A percentile compares a stretch with the other conserved stretches of the same genome.
Conservation (phyloP, 2,888 invertebrate genomes). For the Diadromus collaris region DNA sequence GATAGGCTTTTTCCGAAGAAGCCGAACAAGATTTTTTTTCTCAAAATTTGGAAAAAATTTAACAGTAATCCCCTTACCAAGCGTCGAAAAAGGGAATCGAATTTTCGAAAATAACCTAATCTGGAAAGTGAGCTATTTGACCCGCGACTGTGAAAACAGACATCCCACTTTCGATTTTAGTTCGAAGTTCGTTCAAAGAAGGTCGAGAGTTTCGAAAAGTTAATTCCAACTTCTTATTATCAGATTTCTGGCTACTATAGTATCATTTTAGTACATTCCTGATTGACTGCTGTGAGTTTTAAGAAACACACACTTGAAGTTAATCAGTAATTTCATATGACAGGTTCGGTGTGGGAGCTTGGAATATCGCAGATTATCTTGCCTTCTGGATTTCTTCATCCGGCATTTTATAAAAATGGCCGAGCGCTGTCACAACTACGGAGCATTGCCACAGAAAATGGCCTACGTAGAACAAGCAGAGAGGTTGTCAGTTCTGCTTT, state of each 20-base stretch:
- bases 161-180: no score
- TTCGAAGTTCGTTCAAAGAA: no score
- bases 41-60: no score
- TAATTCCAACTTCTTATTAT: background rate
- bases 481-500: slow-evolving; percentile 84
- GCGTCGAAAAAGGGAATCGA: no score
- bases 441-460: slow-evolving; percentile 83
- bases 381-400: slow-evolving; percentile 87
- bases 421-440: slow-evolving; percentile 84
- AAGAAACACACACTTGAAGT: background rate
- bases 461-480: slow-evolving; percentile 88
- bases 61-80: no score
- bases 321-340: slow-evolving; percentile 26
- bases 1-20: background rate
- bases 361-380: slow-evolving; percentile 83
- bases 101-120: no score
- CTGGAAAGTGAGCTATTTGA: no score
- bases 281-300: background rate
- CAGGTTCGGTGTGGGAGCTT: slow-evolving; percentile 80
- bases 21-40: no score
- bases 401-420: slow-evolving; percentile 88
- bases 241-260: background rate
- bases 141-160: no score
- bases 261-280: background rate
- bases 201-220: background rate